Evolutionary conservation across 1,140 invertebrate species (phyloP).

Genomic region (Carposina sasakii): DNA sequence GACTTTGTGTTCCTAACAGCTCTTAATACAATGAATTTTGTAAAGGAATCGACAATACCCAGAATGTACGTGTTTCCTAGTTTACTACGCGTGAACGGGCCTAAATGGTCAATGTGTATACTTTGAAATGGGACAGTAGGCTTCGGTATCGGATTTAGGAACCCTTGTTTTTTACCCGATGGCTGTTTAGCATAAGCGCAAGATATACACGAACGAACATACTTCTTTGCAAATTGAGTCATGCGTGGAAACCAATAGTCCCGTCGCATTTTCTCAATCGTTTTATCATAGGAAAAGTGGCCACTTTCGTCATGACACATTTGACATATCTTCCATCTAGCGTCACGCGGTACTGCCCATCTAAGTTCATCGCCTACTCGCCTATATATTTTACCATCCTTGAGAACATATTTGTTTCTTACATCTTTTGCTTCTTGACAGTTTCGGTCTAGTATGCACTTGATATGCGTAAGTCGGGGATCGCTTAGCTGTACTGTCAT

Average conservation of each 20-base stretch:
- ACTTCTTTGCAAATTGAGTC: neutral
- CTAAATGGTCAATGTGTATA: constrained; percentile 23
- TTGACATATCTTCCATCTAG: constrained; percentile 11
- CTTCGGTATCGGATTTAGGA: constrained; percentile 17
- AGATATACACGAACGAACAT: constrained; percentile 3
- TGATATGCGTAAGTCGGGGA: neutral
- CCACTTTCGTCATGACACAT: constrained; percentile 22
- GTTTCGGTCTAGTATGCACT: constrained; percentile 8
- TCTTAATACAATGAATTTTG: constrained; percentile 20
- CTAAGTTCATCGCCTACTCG: constrained; percentile 1
- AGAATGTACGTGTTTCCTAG: constrained; percentile 30
- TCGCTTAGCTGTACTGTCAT: constrained; percentile 2
- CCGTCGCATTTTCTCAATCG: constrained; percentile 21
- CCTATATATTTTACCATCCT: constrained; percentile 7
- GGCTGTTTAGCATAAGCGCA: constrained; percentile 12
- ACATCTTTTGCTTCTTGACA: constrained; percentile 3
- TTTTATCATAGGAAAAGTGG: constrained; percentile 15
- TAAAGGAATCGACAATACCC: constrained; percentile 32
- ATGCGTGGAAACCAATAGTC: constrained; percentile 26
- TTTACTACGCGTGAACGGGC: constrained; percentile 13
- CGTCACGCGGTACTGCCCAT: constrained; percentile 9
- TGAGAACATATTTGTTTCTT: constrained; percentile 4
- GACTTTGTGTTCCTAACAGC: constrained; percentile 5
- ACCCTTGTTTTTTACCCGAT: constrained; percentile 17
- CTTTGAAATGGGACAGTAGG: constrained; percentile 16